Conservation (phyloP, 1,140 invertebrate genomes). For the Megalonaias nervosa region DNA sequence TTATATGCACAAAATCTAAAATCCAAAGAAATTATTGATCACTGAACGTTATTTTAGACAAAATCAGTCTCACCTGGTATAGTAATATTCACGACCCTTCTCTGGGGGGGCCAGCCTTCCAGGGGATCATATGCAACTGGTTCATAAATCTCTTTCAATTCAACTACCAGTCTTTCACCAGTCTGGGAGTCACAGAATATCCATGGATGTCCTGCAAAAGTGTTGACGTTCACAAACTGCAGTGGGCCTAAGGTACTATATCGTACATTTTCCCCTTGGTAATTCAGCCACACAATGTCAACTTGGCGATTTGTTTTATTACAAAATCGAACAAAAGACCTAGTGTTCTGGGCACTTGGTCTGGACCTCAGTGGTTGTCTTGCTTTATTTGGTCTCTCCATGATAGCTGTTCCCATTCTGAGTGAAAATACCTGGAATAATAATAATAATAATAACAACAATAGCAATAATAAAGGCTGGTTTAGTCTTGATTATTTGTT, state of each 20-base stretch:
- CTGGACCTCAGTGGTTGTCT: too few species aligned
- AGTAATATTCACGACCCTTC: constrained; percentile 44
- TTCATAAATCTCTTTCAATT: constrained; percentile 44
- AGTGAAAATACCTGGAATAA: too few species aligned
- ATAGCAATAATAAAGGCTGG: too few species aligned
- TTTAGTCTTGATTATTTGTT: too few species aligned
- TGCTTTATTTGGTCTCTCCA: too few species aligned
- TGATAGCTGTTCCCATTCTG: too few species aligned
- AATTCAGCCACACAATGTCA: constrained; percentile 84
- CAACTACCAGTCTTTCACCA: constrained; percentile 73
- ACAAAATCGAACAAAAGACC: constrained; percentile 78
- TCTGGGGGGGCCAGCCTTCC: constrained; percentile 34
- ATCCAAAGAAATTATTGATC: not conserved
- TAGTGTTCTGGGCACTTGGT: too few species aligned
- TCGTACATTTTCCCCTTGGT: constrained; percentile 71
- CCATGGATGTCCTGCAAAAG: constrained; percentile 83
- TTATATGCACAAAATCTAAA: not conserved
- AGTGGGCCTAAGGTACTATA: constrained; percentile 74
- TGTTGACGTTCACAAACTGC: constrained; percentile 77
- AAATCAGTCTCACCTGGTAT: constrained; percentile 44
- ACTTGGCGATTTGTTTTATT: constrained; percentile 78
- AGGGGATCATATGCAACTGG: constrained; percentile 36
- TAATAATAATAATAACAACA: too few species aligned
- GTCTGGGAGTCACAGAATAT: constrained; percentile 78
- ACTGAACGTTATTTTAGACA: not conserved